phyloP scores from a whole-genome alignment of 2,113 vertebrate species.

The Camelus dromedarius region DNA sequence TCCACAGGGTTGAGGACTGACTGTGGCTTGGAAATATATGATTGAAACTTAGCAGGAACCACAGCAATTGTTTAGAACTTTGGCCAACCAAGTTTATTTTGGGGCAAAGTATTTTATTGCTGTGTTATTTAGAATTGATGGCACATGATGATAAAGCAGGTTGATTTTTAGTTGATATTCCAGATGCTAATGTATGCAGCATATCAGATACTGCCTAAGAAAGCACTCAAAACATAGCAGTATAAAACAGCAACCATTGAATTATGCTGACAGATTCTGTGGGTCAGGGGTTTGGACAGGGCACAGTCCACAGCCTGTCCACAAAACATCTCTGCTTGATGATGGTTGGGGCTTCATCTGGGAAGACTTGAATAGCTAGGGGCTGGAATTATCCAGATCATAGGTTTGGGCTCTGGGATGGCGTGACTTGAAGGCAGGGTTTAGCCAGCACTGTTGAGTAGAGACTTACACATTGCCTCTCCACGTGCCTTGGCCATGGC shows the following conservation, averaged over 20 bases:
- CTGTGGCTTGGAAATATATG: neutral
- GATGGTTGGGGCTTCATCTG: neutral
- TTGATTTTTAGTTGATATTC: neutral
- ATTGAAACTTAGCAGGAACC: slow-evolving; percentile 12
- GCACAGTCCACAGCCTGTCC: neutral
- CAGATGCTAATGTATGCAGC: neutral
- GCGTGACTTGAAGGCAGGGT: neutral
- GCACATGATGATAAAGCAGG: neutral
- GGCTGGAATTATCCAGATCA: neutral
- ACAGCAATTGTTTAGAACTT: neutral
- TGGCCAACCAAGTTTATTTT: neutral
- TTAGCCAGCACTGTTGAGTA: neutral
- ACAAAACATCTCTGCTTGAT: neutral
- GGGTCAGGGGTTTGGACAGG: neutral
- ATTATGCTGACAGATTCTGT: neutral
- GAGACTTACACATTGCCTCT: neutral
- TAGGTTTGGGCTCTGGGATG: neutral
- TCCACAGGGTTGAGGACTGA: neutral
- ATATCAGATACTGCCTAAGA: neutral
- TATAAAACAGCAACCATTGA: neutral
- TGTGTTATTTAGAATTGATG: slow-evolving; percentile 29
- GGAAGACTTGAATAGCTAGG: neutral
- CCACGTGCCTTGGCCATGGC: neutral
- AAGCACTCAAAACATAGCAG: neutral
- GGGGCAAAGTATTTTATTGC: neutral